A percentile compares a stretch with the other conserved stretches of the same genome.
Conservation (phyloP, 2,888 invertebrate genomes). For the Nymphalis polychloros region DNA sequence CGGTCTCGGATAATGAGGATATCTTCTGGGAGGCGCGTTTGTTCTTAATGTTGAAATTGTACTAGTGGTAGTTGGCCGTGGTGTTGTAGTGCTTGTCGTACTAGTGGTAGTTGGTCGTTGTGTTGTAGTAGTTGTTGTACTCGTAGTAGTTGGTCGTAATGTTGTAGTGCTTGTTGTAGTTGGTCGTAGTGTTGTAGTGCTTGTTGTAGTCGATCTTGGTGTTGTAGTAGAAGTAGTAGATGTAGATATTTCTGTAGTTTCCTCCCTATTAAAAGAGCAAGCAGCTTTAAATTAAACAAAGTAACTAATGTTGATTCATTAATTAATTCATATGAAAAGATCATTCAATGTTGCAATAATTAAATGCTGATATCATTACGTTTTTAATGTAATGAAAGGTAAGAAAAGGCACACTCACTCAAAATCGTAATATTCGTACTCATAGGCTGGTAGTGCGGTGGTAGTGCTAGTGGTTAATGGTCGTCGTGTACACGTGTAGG, state of each 20-base stretch:
- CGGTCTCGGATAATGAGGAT: slow-evolving; percentile 43
- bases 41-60: slow-evolving; percentile 42
- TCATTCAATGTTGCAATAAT: too few relatives aligned
- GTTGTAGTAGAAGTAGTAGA: slow-evolving; percentile 40
- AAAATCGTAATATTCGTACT: slow-evolving; percentile 69
- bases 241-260: slow-evolving; percentile 15
- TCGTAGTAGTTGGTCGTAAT: slow-evolving; percentile 38
- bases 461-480: slow-evolving; percentile 46
- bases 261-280: slow-evolving; percentile 21
- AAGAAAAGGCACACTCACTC: slow-evolving; percentile 51
- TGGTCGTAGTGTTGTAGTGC: slow-evolving; percentile 35
- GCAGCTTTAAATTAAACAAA: neutral
- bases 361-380: neutral
- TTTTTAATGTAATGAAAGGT: neutral
- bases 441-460: slow-evolving; percentile 45
- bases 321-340: too few relatives aligned
- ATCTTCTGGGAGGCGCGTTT: slow-evolving; percentile 39
- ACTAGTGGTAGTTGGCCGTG: slow-evolving; percentile 41
- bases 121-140: slow-evolving; percentile 41
- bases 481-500: slow-evolving; percentile 88
- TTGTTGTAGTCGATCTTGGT: slow-evolving; percentile 35
- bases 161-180: slow-evolving; percentile 36
- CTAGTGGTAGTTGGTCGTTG: slow-evolving; percentile 38
- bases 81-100: slow-evolving; percentile 32
- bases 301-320: neutral